A percentile compares a stretch with the other conserved stretches of the same genome.
Evolutionary conservation across 35 echinoderm and acorn worm species (phyloP).

Genomic region (Holothuria glaberrima): DNA sequence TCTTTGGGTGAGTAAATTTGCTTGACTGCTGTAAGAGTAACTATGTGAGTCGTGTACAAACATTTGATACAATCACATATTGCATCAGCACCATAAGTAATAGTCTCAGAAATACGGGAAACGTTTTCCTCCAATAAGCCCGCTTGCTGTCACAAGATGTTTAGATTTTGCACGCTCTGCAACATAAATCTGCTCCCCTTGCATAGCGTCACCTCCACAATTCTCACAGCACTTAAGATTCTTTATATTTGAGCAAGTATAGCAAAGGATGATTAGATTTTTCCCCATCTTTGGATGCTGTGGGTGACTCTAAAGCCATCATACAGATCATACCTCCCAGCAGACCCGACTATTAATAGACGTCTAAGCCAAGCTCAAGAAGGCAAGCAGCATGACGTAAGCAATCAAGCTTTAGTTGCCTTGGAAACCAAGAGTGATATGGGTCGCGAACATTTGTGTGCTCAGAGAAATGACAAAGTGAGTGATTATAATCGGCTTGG

Average conservation of each 20-base stretch:
- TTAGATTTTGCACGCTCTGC: conserved; percentile 10
- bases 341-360: conserved; percentile 52
- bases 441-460: conserved; percentile 55
- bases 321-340: conserved; percentile 45
- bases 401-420: conserved; percentile 24
- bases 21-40: not conserved
- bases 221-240: conserved; percentile 34
- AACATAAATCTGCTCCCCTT: conserved; percentile 37
- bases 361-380: conserved; percentile 36
- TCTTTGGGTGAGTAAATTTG: no score
- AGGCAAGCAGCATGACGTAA: conserved; percentile 50
- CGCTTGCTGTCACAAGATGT: conserved; percentile 15
- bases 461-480: conserved; percentile 55
- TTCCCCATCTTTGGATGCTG: conserved; percentile 10
- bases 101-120: not conserved
- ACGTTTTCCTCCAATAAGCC: not conserved
- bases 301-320: not conserved
- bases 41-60: not conserved
- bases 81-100: not conserved
- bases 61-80: conserved; percentile 20
- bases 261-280: conserved; percentile 34
- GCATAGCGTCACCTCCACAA: not conserved
- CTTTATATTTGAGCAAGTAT: conserved; percentile 50
- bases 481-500: conserved; percentile 58
- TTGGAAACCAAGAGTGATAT: conserved; percentile 44